Percentiles rank a stretch among this genome's conserved stretches.
Evolutionary conservation across 2,113 vertebrate genomes (phyloP).

Genomic region (Abramis brama): DNA sequence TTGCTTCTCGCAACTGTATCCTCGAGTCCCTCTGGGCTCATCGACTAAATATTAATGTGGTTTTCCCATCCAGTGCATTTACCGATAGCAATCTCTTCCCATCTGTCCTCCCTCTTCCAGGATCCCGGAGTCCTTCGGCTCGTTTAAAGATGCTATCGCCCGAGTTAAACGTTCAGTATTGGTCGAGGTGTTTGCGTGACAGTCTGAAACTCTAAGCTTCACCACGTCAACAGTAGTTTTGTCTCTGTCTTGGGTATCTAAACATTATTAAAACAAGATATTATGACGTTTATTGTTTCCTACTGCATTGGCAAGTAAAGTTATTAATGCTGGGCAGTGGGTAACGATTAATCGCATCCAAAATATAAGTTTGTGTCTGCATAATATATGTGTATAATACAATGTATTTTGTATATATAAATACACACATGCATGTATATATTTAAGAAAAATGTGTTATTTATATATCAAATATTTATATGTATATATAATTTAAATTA

Average conservation of each 20-base stretch:
- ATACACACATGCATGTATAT: no score
- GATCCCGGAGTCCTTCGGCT: neutral
- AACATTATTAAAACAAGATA: neutral
- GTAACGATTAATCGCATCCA: no score
- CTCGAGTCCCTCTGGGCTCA: conserved; percentile 28
- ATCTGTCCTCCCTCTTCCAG: conserved; percentile 44
- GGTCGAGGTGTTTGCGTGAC: conserved; percentile 24
- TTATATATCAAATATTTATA: no score
- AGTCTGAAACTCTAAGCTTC: neutral
- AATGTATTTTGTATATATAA: no score
- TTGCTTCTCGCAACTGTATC: conserved; percentile 77
- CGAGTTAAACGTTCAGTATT: neutral
- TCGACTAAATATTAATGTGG: conserved; percentile 39
- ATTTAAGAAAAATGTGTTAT: no score
- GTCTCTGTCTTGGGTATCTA: neutral
- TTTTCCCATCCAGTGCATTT: conserved; percentile 58
- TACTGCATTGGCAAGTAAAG: no score
- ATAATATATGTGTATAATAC: no score
- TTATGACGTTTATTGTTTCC: no score
- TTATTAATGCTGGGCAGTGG: no score
- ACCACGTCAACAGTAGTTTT: neutral
- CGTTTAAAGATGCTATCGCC: neutral
- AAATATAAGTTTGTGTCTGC: no score
- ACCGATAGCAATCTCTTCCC: conserved; percentile 22
- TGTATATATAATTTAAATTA: no score